Conservation (phyloP, 2,113 vertebrate species). For the Argyrosomus japonicus region DNA sequence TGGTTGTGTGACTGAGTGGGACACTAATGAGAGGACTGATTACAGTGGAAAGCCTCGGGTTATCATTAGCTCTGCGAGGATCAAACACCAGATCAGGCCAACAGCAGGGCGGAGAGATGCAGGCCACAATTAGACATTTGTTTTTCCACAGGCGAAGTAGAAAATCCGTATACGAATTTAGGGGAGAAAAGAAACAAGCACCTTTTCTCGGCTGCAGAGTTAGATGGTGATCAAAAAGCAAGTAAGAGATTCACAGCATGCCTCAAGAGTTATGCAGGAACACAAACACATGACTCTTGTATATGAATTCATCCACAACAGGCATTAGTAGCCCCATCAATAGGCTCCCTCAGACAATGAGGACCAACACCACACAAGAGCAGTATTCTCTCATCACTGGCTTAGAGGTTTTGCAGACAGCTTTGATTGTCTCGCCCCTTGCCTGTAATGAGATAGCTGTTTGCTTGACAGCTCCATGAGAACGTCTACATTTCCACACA, state of each 20-base stretch:
- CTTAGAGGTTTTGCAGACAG: conserved; percentile 39
- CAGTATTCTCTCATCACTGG: conserved; percentile 46
- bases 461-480: conserved; percentile 52
- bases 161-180: background rate
- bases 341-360: conserved; percentile 42
- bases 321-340: conserved; percentile 36
- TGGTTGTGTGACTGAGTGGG: conserved; percentile 43
- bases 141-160: conserved; percentile 26
- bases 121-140: conserved; percentile 25
- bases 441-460: conserved; percentile 51
- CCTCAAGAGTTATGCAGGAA: conserved; percentile 5
- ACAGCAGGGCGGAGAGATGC: background rate
- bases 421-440: conserved; percentile 52
- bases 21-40: conserved; percentile 77
- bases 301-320: conserved; percentile 39
- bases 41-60: conserved; percentile 57
- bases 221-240: conserved; percentile 7
- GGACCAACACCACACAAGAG: conserved; percentile 29
- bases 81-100: conserved; percentile 62
- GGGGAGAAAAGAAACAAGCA: background rate
- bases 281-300: conserved; percentile 16
- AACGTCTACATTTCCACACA: conserved; percentile 48
- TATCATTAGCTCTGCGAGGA: conserved; percentile 66
- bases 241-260: background rate
- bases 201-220: background rate